Evolutionary conservation across 2,888 invertebrate genomes (phyloP).

Genomic region (Acanthosepion pharaonis): DNA sequence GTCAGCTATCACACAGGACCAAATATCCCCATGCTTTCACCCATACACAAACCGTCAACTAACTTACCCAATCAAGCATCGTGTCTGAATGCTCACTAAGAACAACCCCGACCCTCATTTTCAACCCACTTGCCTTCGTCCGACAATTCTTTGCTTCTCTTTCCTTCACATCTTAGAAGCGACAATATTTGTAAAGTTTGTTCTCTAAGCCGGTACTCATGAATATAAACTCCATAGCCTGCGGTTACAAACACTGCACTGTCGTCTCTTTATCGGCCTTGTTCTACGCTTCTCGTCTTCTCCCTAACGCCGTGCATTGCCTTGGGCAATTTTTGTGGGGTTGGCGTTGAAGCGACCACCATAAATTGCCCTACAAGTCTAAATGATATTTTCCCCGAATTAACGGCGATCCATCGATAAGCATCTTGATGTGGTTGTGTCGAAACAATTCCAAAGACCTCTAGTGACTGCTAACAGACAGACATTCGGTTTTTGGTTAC

Average conservation of each 20-base stretch:
- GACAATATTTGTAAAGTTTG: constrained; percentile 9
- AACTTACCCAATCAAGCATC: neutral
- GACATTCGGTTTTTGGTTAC: neutral
- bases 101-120: neutral
- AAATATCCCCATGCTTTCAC: neutral
- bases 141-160: neutral
- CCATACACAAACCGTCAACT: neutral
- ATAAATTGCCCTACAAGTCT: neutral
- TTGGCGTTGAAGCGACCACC: neutral
- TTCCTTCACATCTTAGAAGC: neutral
- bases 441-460: neutral
- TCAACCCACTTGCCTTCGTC: neutral
- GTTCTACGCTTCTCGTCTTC: neutral
- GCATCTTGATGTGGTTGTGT: neutral
- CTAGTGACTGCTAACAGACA: neutral
- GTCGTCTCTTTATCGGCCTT: neutral
- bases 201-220: constrained; percentile 33
- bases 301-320: neutral
- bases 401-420: neutral
- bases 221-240: neutral
- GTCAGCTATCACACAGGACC: neutral
- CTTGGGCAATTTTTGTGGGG: neutral
- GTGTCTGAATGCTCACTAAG: neutral
- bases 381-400: constrained; percentile 13
- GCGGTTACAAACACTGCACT: neutral